Evolutionary conservation across 2,797 vertebrate species (phyloP).

Genomic region (Clarias laeviceps): DNA sequence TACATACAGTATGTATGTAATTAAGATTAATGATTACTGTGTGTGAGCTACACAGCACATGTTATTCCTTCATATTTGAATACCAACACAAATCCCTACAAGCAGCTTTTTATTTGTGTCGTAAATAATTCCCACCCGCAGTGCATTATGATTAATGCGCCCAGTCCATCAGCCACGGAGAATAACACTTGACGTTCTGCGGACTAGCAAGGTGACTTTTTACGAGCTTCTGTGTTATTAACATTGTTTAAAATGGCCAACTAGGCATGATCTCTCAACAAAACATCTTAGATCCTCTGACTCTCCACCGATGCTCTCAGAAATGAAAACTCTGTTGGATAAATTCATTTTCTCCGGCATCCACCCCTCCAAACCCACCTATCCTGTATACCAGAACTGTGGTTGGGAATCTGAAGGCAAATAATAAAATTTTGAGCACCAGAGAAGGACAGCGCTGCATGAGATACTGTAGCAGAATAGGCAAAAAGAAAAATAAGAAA

Average conservation of each 20-base stretch:
- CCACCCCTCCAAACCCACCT: not conserved
- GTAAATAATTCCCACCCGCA: not conserved
- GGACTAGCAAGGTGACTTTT: not conserved
- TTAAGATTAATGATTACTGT: not conserved
- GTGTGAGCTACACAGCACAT: not conserved
- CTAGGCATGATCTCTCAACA: not conserved
- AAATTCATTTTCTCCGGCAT: not conserved
- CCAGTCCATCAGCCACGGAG: not conserved
- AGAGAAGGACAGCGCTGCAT: not conserved
- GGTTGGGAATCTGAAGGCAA: conserved; percentile 15
- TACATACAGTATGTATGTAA: not conserved
- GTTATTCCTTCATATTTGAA: not conserved
- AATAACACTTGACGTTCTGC: not conserved
- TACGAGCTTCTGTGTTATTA: not conserved
- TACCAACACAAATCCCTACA: not conserved
- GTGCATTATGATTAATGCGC: not conserved
- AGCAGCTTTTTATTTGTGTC: not conserved
- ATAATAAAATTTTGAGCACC: not conserved
- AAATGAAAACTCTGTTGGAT: not conserved
- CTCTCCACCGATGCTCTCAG: not conserved
- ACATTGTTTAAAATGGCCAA: conserved; percentile 3
- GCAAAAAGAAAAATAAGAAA: not conserved
- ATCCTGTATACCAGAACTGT: not conserved
- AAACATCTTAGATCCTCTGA: not conserved
- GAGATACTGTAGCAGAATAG: not conserved